Evolutionary conservation across 2,888 invertebrate species (phyloP).

Genomic region (Onchidella celtica): DNA sequence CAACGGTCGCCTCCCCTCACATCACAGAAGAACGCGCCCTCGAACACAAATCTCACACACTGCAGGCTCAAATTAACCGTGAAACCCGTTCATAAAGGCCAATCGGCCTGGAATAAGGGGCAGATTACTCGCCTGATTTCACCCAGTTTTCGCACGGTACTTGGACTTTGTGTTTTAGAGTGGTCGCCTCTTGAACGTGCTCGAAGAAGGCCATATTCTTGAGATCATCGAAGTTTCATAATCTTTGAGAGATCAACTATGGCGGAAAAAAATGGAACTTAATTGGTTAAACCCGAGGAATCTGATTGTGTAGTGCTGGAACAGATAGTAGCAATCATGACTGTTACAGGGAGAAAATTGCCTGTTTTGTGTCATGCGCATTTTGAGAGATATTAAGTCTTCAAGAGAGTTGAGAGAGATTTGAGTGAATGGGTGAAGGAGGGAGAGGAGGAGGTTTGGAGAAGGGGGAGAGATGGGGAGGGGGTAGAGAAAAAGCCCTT

Average conservation of each 20-base stretch:
- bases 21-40: neutral
- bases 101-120: conserved; percentile 18
- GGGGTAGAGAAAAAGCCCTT: no score
- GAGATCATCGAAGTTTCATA: conserved; percentile 9
- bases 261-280: neutral
- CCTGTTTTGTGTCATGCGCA: no score
- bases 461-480: no score
- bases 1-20: neutral
- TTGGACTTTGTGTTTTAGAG: conserved; percentile 4
- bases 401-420: no score
- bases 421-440: no score
- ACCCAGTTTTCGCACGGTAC: conserved; percentile 36
- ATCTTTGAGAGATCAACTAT: conserved; percentile 26
- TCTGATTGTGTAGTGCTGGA: neutral
- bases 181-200: conserved; percentile 24
- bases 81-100: conserved; percentile 24
- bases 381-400: no score
- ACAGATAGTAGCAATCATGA: neutral
- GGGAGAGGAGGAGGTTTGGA: no score
- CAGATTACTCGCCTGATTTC: conserved; percentile 46
- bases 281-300: conserved; percentile 31
- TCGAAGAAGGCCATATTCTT: neutral
- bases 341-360: no score
- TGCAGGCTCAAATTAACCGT: conserved; percentile 26
- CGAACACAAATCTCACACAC: conserved; percentile 14